phyloP scores from a whole-genome alignment of 2,113 vertebrate species.

The Barnardius zonarius region DNA sequence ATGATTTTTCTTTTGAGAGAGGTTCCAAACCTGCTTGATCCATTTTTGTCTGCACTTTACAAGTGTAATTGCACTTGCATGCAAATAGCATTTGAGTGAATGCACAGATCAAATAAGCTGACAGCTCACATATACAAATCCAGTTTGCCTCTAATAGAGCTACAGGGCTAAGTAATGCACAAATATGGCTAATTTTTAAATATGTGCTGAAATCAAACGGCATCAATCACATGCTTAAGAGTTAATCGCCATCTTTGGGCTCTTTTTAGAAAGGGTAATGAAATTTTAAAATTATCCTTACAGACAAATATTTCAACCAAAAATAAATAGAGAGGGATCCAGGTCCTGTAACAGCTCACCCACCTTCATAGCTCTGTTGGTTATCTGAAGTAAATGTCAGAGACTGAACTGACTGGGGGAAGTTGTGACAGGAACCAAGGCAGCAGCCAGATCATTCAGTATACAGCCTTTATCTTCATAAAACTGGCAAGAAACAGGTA shows the following conservation, averaged over 20 bases:
- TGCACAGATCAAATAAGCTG: conserved; percentile 15
- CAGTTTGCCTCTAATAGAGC: neutral
- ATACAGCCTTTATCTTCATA: too few relatives aligned
- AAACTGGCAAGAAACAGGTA: neutral
- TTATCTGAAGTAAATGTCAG: neutral
- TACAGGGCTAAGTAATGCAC: neutral
- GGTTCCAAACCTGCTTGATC: neutral
- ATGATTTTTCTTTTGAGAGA: neutral
- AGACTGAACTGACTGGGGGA: neutral
- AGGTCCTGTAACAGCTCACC: neutral
- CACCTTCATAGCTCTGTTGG: neutral
- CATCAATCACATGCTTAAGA: neutral
- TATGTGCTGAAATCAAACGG: neutral
- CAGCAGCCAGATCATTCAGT: neutral
- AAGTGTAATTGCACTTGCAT: neutral
- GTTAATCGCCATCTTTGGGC: neutral
- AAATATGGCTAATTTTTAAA: neutral
- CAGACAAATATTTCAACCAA: neutral
- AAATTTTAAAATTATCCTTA: neutral
- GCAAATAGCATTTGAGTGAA: conserved; percentile 23
- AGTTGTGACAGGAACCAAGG: neutral
- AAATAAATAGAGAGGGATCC: neutral
- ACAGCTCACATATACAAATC: conserved; percentile 38
- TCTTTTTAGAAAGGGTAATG: neutral
- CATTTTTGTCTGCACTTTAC: neutral